Evolutionary conservation across 1,140 invertebrate species (phyloP).

Genomic region (Drosophila erecta): DNA sequence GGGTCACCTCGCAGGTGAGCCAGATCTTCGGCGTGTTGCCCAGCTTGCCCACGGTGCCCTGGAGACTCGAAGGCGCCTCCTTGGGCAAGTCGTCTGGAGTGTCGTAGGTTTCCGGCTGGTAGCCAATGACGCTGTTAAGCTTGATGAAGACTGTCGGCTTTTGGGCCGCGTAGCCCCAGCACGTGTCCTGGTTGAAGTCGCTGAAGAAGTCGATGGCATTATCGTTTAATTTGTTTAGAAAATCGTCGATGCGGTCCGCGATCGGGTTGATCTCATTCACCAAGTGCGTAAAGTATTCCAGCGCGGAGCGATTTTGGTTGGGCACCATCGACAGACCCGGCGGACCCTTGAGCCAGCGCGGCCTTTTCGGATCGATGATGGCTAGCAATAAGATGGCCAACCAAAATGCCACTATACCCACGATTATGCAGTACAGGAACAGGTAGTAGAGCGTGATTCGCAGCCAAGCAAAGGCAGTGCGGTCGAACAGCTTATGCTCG

Average conservation of each 20-base stretch:
- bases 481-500: slow-evolving; percentile 23
- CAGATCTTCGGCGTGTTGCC: slow-evolving; percentile 38
- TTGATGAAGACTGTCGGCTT: slow-evolving; percentile 53
- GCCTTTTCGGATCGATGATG: background rate
- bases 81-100: slow-evolving; percentile 24
- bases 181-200: slow-evolving; percentile 37
- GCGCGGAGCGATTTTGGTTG: fast-evolving
- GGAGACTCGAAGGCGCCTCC: background rate
- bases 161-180: slow-evolving; percentile 42
- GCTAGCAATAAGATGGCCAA: background rate
- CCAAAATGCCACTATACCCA: background rate
- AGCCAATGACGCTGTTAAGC: slow-evolving; percentile 48
- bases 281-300: slow-evolving; percentile 6
- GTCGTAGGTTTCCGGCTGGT: slow-evolving; percentile 38
- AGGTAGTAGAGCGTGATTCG: slow-evolving; percentile 49
- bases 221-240: slow-evolving; percentile 6
- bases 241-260: slow-evolving; percentile 35
- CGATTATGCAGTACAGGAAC: slow-evolving; percentile 21
- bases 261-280: slow-evolving; percentile 12
- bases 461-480: slow-evolving; percentile 48
- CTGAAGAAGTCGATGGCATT: slow-evolving; percentile 10
- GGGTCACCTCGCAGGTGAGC: slow-evolving; percentile 30
- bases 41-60: slow-evolving; percentile 5
- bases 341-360: slow-evolving; percentile 14
- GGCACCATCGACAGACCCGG: slow-evolving; percentile 55